Evolutionary conservation across 2,113 vertebrate genomes (phyloP).

Genomic region (cattle (Bos taurus)): ARS-UCD2.0 NC_037343.1:14604501-14605000

Average conservation of each 20-base stretch:
- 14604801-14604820: not conserved
- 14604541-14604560: not conserved
- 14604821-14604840: not conserved
- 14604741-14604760: not conserved
- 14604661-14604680: not conserved
- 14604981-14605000: not conserved
- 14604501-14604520: not conserved
- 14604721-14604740: not conserved
- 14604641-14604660: not conserved
- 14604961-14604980: not conserved
- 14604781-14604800: not conserved
- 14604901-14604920: not conserved
- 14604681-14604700: not conserved
- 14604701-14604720: not conserved
- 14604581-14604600: not conserved
- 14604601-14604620: not conserved
- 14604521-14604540: not conserved
- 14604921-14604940: not conserved
- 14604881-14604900: not conserved
- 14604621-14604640: not conserved
- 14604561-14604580: not conserved
- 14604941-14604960: not conserved
- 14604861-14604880: not conserved
- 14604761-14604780: not conserved
- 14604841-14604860: not conserved